Evolutionary conservation across 2,113 vertebrate genomes (phyloP).

Genomic region (Chloropsis cyanopogon): DNA sequence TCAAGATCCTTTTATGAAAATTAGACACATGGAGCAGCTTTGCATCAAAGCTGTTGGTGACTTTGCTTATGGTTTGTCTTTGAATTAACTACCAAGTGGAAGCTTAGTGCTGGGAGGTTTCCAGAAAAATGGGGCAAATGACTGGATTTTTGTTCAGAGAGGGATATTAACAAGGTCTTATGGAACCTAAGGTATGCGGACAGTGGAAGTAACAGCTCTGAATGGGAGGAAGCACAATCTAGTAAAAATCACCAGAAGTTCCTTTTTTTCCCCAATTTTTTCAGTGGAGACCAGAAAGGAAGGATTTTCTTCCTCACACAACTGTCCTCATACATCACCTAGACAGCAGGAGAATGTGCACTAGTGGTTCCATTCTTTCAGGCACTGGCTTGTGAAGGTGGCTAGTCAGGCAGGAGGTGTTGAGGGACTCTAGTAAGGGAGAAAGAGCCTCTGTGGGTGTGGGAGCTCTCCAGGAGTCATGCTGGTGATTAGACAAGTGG

Average conservation of each 20-base stretch:
- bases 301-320: not conserved
- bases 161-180: not conserved
- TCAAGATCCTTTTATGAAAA: not conserved
- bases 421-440: not conserved
- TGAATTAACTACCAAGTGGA: not conserved
- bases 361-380: not conserved
- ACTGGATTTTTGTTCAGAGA: not conserved
- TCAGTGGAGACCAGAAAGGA: not conserved
- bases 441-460: not conserved
- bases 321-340: not conserved
- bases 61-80: not conserved
- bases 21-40: not conserved
- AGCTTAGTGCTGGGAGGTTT: not conserved
- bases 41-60: not conserved
- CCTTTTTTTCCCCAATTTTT: not conserved
- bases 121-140: not conserved
- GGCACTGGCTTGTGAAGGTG: not conserved
- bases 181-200: not conserved
- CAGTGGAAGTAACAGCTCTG: not conserved
- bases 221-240: not conserved
- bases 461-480: not conserved
- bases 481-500: not conserved
- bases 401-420: not conserved
- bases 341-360: rapidly evolving
- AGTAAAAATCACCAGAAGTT: not conserved